Conservation (phyloP, 2,113 vertebrate species). For the Merops nubicus region DNA sequence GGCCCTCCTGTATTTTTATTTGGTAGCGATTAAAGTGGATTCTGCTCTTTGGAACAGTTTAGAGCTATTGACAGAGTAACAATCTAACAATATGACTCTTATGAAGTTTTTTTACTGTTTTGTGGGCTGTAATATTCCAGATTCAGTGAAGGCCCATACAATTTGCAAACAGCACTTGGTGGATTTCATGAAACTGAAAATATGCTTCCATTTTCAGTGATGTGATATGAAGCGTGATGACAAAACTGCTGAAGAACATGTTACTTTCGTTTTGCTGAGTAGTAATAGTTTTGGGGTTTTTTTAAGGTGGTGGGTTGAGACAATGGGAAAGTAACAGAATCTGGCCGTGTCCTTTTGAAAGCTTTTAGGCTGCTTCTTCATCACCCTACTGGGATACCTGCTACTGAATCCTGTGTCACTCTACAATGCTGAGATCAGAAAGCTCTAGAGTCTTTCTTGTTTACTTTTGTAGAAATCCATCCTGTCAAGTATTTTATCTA, state of each 20-base stretch:
- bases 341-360: not conserved
- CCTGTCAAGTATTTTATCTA: not conserved
- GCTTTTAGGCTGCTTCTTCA: not conserved
- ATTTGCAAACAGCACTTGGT: not conserved
- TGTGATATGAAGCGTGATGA: not conserved
- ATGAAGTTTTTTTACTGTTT: not conserved
- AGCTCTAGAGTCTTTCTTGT: not conserved
- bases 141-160: not conserved
- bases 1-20: not conserved
- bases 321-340: not conserved
- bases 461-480: not conserved
- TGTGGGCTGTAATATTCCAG: not conserved
- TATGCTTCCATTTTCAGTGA: not conserved
- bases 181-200: not conserved
- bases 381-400: not conserved
- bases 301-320: not conserved
- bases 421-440: accelerated
- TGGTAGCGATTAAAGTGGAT: not conserved
- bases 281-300: not conserved
- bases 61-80: not conserved
- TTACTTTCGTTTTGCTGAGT: not conserved
- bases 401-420: accelerated
- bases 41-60: not conserved
- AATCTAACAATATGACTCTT: not conserved
- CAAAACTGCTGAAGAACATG: not conserved